Evolutionary conservation across 37 sponge, comb jelly and placozoan genomes (phyloP).

Genomic region (Diacarnus erythraeanus): DNA sequence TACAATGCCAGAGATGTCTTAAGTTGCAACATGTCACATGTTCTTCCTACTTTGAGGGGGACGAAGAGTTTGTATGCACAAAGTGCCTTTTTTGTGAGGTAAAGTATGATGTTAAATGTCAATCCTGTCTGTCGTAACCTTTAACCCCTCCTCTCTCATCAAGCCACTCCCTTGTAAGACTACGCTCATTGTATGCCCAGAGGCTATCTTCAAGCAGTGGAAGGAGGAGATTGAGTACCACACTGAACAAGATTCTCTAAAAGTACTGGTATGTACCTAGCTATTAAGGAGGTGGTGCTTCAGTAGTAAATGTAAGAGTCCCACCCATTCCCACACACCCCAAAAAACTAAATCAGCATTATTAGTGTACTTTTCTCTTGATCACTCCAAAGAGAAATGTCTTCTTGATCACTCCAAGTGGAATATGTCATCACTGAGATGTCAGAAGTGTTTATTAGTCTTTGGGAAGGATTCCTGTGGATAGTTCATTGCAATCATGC

Average conservation of each 20-base stretch:
- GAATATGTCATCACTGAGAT: too few species aligned
- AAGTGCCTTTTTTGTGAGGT: conserved; percentile 47
- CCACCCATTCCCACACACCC: too few species aligned
- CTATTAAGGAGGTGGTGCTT: too few species aligned
- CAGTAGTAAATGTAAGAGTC: too few species aligned
- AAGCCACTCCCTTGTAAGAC: conserved; percentile 58
- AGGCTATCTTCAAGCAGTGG: conserved; percentile 77
- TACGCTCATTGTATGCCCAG: conserved; percentile 79
- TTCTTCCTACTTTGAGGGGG: conserved; percentile 13
- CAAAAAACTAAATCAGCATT: too few species aligned
- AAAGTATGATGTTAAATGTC: background rate
- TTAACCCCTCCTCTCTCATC: too few species aligned
- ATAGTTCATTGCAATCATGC: background rate
- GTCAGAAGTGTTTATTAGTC: too few species aligned
- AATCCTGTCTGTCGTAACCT: background rate
- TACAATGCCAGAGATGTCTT: conserved; percentile 72
- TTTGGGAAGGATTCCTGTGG: too few species aligned
- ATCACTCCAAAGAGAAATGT: too few species aligned
- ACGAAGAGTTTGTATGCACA: conserved; percentile 36
- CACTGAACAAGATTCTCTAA: conserved; percentile 37
- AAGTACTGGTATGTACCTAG: conserved; percentile 52
- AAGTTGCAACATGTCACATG: conserved; percentile 73
- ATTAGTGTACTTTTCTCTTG: too few species aligned
- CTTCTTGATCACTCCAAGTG: too few species aligned
- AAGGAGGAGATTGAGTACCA: conserved; percentile 76